Conservation (phyloP, 2,797 vertebrate species). For the Rhinatrema bivittatum region DNA sequence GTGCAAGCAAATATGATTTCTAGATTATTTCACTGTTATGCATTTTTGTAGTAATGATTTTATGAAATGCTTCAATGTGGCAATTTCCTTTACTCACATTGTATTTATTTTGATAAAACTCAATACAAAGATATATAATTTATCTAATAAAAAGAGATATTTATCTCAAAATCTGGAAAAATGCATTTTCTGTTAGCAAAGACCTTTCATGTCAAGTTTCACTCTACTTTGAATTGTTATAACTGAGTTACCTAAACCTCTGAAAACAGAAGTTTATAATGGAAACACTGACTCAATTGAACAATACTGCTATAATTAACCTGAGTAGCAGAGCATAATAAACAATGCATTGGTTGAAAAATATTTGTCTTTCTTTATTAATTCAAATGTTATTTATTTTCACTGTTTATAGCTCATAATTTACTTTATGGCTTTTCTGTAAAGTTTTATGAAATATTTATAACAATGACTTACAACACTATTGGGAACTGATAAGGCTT, state of each 20-base stretch:
- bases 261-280: constrained; percentile 17
- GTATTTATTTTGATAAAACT: too few species aligned
- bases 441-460: constrained; percentile 4
- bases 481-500: too few species aligned
- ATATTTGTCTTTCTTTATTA: constrained; percentile 12
- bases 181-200: constrained; percentile 18
- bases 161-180: too few species aligned
- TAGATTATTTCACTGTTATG: too few species aligned
- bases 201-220: constrained; percentile 17
- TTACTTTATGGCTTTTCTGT: constrained; percentile 16
- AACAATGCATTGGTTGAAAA: constrained; percentile 16
- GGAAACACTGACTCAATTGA: constrained; percentile 13
- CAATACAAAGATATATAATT: too few species aligned
- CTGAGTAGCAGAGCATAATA: constrained; percentile 19
- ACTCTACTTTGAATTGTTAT: constrained; percentile 16
- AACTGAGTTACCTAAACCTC: constrained; percentile 17
- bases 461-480: constrained; percentile 1
- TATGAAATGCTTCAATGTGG: too few species aligned
- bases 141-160: too few species aligned
- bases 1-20: too few species aligned
- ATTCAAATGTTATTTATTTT: constrained; percentile 14
- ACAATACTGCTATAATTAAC: constrained; percentile 19
- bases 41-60: too few species aligned
- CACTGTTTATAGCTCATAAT: constrained; percentile 14
- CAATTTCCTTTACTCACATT: too few species aligned